phyloP scores from a whole-genome alignment of 2,797 vertebrate genomes.

The Rhadinocentrus ornatus region DNA sequence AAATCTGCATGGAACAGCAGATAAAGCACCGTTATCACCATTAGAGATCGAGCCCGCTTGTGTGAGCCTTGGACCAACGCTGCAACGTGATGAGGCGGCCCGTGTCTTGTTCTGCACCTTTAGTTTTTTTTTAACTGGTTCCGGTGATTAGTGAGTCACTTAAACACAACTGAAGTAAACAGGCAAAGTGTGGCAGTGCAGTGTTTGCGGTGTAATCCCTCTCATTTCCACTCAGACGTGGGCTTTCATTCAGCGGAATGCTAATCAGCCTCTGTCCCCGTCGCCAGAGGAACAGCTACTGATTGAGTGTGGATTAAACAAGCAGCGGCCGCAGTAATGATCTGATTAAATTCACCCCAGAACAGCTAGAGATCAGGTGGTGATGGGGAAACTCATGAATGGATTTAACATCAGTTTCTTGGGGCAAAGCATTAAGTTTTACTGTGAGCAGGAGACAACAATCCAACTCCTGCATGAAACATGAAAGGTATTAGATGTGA shows the following conservation, averaged over 20 bases:
- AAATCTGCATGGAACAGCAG: no score
- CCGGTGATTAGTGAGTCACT: constrained; percentile 46
- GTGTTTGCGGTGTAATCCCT: constrained; percentile 44
- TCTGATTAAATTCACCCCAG: constrained; percentile 40
- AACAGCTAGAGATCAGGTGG: constrained; percentile 4
- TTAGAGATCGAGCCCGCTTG: background rate
- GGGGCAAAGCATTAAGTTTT: no score
- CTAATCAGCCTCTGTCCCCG: constrained; percentile 47
- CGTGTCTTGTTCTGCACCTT: constrained; percentile 21
- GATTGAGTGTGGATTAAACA: constrained; percentile 44
- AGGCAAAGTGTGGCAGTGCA: constrained; percentile 34
- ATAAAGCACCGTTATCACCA: no score
- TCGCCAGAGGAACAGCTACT: constrained; percentile 34
- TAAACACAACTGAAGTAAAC: constrained; percentile 26
- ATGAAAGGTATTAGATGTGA: no score
- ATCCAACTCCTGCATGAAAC: background rate
- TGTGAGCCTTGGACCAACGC: no score
- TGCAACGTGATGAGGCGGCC: constrained; percentile 44
- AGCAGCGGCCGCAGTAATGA: constrained; percentile 32
- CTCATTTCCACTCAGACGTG: constrained; percentile 32
- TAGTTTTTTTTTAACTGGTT: constrained; percentile 23
- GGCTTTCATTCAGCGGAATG: constrained; percentile 52
- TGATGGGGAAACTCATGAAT: background rate
- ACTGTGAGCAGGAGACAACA: background rate
- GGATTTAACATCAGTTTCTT: background rate